Evolutionary conservation across 2,113 vertebrate genomes (phyloP).

Genomic region (Brachypteracias leptosomus): DNA sequence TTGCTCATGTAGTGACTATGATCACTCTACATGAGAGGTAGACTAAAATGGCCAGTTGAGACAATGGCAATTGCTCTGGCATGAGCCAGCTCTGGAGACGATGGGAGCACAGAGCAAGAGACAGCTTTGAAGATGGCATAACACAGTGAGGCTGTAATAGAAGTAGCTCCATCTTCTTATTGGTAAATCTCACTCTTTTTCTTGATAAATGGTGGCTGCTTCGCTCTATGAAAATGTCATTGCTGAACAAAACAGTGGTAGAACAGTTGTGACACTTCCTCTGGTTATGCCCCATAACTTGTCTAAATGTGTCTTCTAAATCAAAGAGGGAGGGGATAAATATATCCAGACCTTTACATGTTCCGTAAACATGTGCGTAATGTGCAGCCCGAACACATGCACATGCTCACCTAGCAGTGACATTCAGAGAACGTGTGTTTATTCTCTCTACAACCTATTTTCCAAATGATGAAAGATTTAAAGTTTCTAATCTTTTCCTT

Average conservation of each 20-base stretch:
- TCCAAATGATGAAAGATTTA: constrained; percentile 41
- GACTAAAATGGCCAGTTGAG: background rate
- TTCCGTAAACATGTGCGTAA: background rate
- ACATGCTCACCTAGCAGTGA: background rate
- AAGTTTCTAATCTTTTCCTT: constrained; percentile 43
- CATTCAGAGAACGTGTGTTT: background rate
- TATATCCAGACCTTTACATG: background rate
- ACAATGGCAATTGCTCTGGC: background rate
- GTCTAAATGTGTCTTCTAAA: background rate
- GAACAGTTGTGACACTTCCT: background rate
- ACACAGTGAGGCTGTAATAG: background rate
- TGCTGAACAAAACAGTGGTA: background rate
- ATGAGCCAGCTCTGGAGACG: background rate
- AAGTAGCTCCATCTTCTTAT: background rate
- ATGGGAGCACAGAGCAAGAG: background rate
- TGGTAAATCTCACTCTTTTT: background rate
- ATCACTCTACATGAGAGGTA: background rate
- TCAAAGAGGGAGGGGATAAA: background rate
- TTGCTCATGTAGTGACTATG: background rate
- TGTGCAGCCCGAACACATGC: background rate
- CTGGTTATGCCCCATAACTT: background rate
- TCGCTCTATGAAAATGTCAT: background rate
- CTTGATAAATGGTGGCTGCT: background rate
- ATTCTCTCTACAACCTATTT: background rate
- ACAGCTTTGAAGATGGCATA: background rate